phyloP scores from a whole-genome alignment of 2,888 invertebrate species.

The Drosophila tanythrix region DNA sequence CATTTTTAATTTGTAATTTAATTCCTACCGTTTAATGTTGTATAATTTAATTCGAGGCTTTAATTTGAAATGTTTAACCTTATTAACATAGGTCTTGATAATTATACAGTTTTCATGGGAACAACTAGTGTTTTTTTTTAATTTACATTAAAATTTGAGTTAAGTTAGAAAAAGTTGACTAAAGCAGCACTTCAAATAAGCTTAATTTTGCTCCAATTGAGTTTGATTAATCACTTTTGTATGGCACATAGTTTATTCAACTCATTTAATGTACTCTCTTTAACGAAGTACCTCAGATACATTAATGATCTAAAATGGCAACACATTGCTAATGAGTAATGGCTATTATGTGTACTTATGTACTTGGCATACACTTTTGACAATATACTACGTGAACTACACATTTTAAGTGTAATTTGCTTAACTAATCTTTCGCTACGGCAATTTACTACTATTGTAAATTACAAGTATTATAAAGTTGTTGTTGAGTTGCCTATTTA shows the following conservation, averaged over 20 bases:
- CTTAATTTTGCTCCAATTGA: neutral
- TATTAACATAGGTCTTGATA: neutral
- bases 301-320: slow-evolving; percentile 9
- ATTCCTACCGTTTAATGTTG: neutral
- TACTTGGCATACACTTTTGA: slow-evolving; percentile 16
- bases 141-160: neutral
- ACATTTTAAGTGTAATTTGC: slow-evolving; percentile 43
- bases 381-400: slow-evolving; percentile 1
- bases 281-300: neutral
- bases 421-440: slow-evolving; percentile 53
- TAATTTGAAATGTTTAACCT: neutral
- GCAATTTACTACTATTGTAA: slow-evolving; percentile 42
- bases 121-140: neutral
- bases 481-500: neutral
- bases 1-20: neutral
- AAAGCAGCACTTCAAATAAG: neutral
- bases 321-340: slow-evolving; percentile 7
- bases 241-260: neutral
- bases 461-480: slow-evolving; percentile 23
- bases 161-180: neutral
- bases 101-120: neutral
- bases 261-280: neutral
- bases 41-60: neutral
- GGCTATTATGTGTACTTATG: slow-evolving; percentile 9
- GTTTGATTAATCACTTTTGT: neutral